Percentiles rank a stretch among this genome's conserved stretches.
These are phyloP conservation scores for Notospermus geniculatus DNA, from an alignment of 1,140 invertebrate species.

Conservation along the genomic window DNA sequence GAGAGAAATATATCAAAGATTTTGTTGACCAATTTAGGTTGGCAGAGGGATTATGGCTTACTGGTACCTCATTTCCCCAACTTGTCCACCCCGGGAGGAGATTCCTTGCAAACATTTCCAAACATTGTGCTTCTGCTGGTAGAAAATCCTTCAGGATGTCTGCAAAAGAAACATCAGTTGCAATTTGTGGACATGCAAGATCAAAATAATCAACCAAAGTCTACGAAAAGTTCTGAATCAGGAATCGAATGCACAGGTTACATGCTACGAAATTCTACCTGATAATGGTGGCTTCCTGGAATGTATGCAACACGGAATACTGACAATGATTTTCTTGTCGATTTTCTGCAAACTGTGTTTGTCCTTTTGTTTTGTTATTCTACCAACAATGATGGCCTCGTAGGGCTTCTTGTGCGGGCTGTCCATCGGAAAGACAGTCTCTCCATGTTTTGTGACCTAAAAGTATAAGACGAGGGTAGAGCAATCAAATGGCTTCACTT, in stretches of 20 bases:
- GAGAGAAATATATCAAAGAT: too few relatives aligned
- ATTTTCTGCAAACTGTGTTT: conserved; percentile 19
- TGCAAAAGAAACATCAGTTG: conserved; percentile 56
- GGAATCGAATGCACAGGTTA: too few relatives aligned
- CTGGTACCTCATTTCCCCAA: conserved; percentile 81
- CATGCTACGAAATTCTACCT: conserved; percentile 51
- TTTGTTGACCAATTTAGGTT: too few relatives aligned
- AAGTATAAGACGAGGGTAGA: too few relatives aligned
- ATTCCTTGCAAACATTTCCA: conserved; percentile 89
- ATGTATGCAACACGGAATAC: conserved; percentile 86
- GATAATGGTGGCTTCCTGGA: conserved; percentile 84
- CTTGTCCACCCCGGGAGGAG: conserved; percentile 80
- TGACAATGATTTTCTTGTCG: conserved; percentile 66
- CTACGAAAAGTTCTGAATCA: too few relatives aligned
- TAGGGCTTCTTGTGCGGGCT: conserved; percentile 79
- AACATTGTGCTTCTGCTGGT: conserved; percentile 62
- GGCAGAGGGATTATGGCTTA: too few relatives aligned
- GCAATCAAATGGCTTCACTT: too few relatives aligned
- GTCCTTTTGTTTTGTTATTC: conserved; percentile 27
- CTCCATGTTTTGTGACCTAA: conserved; percentile 68
- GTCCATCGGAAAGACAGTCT: conserved; percentile 69
- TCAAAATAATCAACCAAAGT: conserved; percentile 15
- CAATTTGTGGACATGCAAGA: too few relatives aligned
- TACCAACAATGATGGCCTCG: conserved; percentile 72
- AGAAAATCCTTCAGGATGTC: conserved; percentile 67